phyloP scores from a whole-genome alignment of 2,113 vertebrate genomes.

The Maccullochella peelii region DNA sequence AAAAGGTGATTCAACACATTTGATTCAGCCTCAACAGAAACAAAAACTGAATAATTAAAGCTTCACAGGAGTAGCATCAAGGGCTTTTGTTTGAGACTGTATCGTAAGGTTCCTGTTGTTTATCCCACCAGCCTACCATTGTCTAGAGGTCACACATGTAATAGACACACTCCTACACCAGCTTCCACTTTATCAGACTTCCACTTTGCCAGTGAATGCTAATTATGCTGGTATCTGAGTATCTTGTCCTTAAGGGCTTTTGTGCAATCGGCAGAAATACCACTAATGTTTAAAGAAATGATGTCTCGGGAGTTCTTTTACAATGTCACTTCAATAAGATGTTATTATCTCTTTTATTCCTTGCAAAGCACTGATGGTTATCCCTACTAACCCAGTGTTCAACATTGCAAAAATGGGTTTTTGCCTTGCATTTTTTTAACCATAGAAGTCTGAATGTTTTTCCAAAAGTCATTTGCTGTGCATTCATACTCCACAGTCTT shows the following conservation, averaged over 20 bases:
- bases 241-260: neutral
- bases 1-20: slow-evolving; percentile 27
- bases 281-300: slow-evolving; percentile 25
- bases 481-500: neutral
- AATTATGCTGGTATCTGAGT: slow-evolving; percentile 23
- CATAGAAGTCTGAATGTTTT: neutral
- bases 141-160: slow-evolving; percentile 10
- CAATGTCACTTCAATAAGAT: slow-evolving; percentile 10
- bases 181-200: slow-evolving; percentile 15
- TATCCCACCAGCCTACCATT: neutral
- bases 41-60: slow-evolving; percentile 2
- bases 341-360: slow-evolving; percentile 17
- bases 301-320: slow-evolving; percentile 14
- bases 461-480: neutral
- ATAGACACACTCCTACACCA: neutral
- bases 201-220: slow-evolving; percentile 32
- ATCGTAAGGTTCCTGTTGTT: neutral
- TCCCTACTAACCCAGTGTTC: neutral
- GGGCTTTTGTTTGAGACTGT: neutral
- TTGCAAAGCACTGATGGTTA: neutral
- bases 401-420: neutral
- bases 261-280: slow-evolving; percentile 53
- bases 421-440: neutral
- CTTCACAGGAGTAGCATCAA: neutral
- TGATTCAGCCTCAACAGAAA: slow-evolving; percentile 10